Evolutionary conservation across 1,140 invertebrate species (phyloP).

Genomic region (Apis dorsata): DNA sequence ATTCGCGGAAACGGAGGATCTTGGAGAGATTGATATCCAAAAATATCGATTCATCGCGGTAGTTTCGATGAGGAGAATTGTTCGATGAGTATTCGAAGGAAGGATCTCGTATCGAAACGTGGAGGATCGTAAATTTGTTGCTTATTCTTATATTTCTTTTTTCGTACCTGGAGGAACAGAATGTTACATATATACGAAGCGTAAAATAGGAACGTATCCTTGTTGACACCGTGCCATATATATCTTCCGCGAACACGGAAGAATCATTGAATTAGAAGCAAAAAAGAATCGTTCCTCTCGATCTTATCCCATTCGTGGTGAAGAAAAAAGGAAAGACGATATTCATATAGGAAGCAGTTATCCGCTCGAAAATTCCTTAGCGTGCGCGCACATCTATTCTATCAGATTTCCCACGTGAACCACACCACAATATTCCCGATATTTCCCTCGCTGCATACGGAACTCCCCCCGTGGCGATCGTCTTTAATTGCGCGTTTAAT

Average conservation of each 20-base stretch:
- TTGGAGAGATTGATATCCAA: conserved; percentile 21
- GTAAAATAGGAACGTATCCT: not conserved
- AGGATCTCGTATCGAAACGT: too few species aligned
- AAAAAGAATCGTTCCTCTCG: too few species aligned
- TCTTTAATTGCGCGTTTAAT: conserved; percentile 14
- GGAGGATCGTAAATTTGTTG: too few species aligned
- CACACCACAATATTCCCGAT: not conserved
- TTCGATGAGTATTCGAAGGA: not conserved
- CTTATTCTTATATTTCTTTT: too few species aligned
- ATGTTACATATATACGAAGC: too few species aligned
- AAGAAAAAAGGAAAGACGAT: too few species aligned
- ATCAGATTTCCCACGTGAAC: not conserved
- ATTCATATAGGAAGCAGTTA: too few species aligned
- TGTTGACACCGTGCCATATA: too few species aligned
- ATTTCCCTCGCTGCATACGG: not conserved
- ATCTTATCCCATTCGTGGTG: not conserved
- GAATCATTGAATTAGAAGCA: not conserved
- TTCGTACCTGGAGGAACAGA: too few species aligned
- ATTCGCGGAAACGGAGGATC: conserved; percentile 66
- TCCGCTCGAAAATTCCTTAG: too few species aligned
- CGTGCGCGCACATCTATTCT: not conserved
- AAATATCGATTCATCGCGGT: not conserved
- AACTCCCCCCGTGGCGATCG: not conserved
- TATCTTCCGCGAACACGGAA: not conserved
- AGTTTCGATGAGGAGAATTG: conserved; percentile 6